These are phyloP conservation scores for Aramus guarauna DNA, from an alignment of 2,113 vertebrate genomes.

Conservation along the genomic window DNA sequence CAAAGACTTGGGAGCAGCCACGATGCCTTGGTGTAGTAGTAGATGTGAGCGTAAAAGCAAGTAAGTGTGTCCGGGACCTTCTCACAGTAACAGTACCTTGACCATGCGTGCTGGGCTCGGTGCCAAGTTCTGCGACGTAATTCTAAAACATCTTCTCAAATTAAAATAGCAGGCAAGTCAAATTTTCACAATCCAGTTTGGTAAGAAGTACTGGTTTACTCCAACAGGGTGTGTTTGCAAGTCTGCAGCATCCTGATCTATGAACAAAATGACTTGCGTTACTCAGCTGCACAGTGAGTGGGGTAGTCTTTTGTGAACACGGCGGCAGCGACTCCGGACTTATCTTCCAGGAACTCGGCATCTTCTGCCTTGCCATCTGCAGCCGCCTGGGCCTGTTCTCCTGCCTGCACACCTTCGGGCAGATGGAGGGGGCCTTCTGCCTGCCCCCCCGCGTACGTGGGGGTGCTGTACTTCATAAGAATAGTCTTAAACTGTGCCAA, in stretches of 20 bases:
- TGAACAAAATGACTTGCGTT: neutral
- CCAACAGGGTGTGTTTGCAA: neutral
- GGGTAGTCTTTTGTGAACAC: neutral
- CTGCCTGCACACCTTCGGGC: constrained; percentile 33
- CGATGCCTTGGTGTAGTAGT: neutral
- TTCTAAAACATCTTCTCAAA: neutral
- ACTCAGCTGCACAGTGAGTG: neutral
- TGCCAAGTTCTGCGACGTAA: neutral
- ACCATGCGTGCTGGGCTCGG: neutral
- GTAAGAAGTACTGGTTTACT: neutral
- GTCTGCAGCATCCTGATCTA: neutral
- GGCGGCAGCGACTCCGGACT: fast-evolving
- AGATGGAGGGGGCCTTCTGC: constrained; percentile 47
- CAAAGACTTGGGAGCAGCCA: neutral
- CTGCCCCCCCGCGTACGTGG: constrained; percentile 76
- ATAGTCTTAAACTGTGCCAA: constrained; percentile 88
- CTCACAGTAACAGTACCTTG: neutral
- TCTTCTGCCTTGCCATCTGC: neutral
- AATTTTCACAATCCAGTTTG: neutral
- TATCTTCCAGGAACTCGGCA: neutral
- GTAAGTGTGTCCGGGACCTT: neutral
- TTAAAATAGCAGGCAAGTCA: neutral
- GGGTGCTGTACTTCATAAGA: constrained; percentile 88
- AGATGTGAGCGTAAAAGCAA: neutral
- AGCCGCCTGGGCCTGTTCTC: neutral